Evolutionary conservation across 2,797 vertebrate genomes (phyloP), one percentile per base, ranked within the genome.

Genomic region (Takifugu rubripes): DNA sequence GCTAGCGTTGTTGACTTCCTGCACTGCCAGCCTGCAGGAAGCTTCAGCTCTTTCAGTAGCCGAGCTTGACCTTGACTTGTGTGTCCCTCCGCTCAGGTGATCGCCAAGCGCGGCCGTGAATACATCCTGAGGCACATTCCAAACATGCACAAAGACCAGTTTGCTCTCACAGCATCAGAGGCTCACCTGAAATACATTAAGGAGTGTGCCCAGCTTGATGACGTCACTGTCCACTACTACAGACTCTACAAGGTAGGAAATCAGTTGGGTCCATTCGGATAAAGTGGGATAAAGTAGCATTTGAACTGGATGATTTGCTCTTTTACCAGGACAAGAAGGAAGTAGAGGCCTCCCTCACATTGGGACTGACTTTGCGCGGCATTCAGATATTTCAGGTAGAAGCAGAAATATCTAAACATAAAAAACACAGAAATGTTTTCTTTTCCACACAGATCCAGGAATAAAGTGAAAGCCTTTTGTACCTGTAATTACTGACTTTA

Each of bases 131-230:
- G 96, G 77, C 96, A 99, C 49, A 94, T 98, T 64, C 97, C 97
- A 0, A 96, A 94, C 87, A 98, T 99, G 94, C 97, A 99, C 92
- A 97, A 96, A 59, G 97, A 99, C 80, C 97, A 98, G 91, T 97
- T 95, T 56, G 94, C 95, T 26, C 92, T 98, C 78, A 96, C 94
- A 0, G 96, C 95, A 49, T 96, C 96, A 0, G 96, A 98, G 79
- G 96, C 96, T 0, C 93, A 98, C 26, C 94, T 99, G 40, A 97
- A 96, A 49, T 99, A 97, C 86, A 98, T 99, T 60, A 98, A 97
- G 82, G 96, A 99, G 87, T 93, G 95, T 0, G 94, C 95, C 3
- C 92, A 94, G 47, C 93, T 99, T 11, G 97, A 99, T 0, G 97
- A 99, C 0, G 95, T 98, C 29, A 93, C 96, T 0, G 96, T 99